Base-by-base conservation (phyloP, 2,113 vertebrate species). In the Dicrurus megarhynchus region DNA sequence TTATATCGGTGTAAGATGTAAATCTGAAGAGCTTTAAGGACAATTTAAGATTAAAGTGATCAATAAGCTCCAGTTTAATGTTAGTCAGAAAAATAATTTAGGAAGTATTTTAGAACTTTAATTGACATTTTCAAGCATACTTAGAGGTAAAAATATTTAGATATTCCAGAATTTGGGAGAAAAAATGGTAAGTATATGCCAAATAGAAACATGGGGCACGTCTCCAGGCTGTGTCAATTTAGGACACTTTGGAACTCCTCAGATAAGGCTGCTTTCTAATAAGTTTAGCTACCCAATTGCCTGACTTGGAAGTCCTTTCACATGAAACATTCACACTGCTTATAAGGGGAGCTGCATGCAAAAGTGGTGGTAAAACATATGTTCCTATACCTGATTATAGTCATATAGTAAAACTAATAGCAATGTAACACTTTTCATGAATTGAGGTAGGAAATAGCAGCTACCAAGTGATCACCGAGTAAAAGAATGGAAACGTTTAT, bases 31-130 rank as follows among this genome's bases (percentile, higher is more conserved):
- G 13, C 26, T 85, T 50, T n/a, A 55, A 57, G 47, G 13, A 26
- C 68, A 46, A 59, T 46, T 69, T 79, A 76, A 50, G 46, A 77
- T 13, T 33, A 55, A 91, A 90, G 32, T 14, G 44, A 82, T 64
- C 57, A 41, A 26, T 30, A 80, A 89, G 10, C 10, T 67, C 35
- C 33, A 44, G 24, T 47, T 65, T 37, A 57, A 61, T 16, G 24
- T n/a, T 23, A 56, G 17, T 28, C 17, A 68, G 32, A 81, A 94
- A 90, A 95, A 80, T 20, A 86, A 84, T 81, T 63, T 17, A 78
- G 32, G 26, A 44, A 52, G 13, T 10, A 20, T 56, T 78, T 55
- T 32, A 12, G 16, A 41, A 21, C 17, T 89, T 78, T 27, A 81
- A 86, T n/a, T n/a, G 1, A 44, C 9, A 32, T 68, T 81, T 77